Evolutionary conservation across 2,888 invertebrate genomes (phyloP).

Genomic region (Zaprionus obscuricornis): DNA sequence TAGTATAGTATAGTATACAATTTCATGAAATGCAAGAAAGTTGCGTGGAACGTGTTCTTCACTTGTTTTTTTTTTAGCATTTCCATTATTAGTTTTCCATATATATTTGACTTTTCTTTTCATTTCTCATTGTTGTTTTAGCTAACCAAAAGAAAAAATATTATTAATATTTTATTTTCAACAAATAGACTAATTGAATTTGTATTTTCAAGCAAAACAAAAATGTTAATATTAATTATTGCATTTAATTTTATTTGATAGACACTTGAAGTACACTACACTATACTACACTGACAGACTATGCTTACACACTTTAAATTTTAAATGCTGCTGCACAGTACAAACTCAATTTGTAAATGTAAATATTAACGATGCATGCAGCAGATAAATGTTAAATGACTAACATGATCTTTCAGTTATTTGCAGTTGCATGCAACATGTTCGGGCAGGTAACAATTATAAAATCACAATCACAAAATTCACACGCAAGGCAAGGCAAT

Average conservation of each 20-base stretch:
- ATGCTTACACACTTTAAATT: background rate
- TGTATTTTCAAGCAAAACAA: background rate
- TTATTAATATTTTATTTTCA: background rate
- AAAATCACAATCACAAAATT: constrained; percentile 18
- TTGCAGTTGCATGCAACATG: constrained; percentile 36
- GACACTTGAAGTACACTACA: too few relatives aligned
- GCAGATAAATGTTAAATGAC: background rate
- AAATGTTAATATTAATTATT: too few relatives aligned
- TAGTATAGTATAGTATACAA: too few relatives aligned
- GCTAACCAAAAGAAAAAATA: too few relatives aligned
- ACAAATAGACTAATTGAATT: constrained; percentile 1
- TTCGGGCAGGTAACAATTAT: background rate
- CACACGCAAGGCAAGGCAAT: constrained; percentile 31
- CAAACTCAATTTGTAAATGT: too few relatives aligned
- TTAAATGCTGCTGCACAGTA: constrained; percentile 11
- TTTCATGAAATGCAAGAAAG: constrained; percentile 13
- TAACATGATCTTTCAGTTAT: constrained; percentile 26
- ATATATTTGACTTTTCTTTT: constrained; percentile 4
- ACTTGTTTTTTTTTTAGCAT: constrained; percentile 20
- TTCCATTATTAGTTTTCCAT: constrained; percentile 16
- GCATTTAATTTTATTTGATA: too few relatives aligned
- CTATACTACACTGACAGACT: too few relatives aligned
- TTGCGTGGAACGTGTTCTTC: constrained; percentile 14
- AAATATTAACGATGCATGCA: too few relatives aligned
- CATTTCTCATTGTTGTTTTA: background rate